Conservation (phyloP, 2,888 invertebrate species). For the Ochropleura plecta region DNA sequence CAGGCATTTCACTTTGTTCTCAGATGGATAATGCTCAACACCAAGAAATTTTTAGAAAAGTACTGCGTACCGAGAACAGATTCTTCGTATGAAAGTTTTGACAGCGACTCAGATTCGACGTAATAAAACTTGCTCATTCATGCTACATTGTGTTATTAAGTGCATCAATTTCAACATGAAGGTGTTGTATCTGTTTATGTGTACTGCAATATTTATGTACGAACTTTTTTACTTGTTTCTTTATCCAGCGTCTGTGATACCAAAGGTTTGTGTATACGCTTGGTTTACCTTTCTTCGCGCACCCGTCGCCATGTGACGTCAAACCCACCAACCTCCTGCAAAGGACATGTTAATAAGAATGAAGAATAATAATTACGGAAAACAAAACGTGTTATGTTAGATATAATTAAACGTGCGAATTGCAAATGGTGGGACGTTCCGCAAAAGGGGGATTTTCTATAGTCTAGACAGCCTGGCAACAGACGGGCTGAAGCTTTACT, state of each 20-base stretch:
- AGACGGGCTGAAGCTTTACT: constrained; percentile 3
- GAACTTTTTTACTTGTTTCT: constrained; percentile 65
- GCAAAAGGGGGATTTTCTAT: neutral
- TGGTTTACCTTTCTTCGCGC: constrained; percentile 78
- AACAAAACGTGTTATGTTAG: neutral
- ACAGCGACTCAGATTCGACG: neutral
- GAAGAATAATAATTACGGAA: neutral
- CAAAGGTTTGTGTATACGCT: constrained; percentile 81
- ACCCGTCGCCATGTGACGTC: constrained; percentile 84
- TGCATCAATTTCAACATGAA: neutral
- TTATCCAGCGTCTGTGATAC: constrained; percentile 79
- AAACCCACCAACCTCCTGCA: constrained; percentile 81
- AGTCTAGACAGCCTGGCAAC: constrained; percentile 22
- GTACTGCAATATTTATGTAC: constrained; percentile 63
- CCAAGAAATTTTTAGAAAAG: constrained; percentile 69
- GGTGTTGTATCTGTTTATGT: neutral
- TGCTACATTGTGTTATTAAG: constrained; percentile 13
- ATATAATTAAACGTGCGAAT: neutral
- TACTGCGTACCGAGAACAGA: constrained; percentile 64
- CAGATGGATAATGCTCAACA: constrained; percentile 81
- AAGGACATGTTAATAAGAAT: constrained; percentile 15
- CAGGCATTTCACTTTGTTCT: constrained; percentile 42
- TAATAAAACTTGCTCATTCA: constrained; percentile 15
- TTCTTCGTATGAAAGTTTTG: neutral
- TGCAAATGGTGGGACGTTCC: neutral